These are phyloP conservation scores for Gobio gobio DNA, from an alignment of 2,113 vertebrate genomes.

Conservation along the genomic window DNA sequence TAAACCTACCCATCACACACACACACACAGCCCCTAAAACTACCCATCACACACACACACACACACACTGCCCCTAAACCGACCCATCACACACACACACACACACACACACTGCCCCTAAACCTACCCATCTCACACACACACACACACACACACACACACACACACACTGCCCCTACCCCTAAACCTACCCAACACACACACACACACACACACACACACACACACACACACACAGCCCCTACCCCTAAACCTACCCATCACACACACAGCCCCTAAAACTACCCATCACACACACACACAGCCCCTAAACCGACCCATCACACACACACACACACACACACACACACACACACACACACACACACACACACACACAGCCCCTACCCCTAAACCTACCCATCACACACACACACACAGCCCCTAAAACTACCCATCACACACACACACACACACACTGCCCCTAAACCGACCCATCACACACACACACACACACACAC, in stretches of 20 bases:
- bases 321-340: not conserved
- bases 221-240: not conserved
- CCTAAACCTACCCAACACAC: no score
- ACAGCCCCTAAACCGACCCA: no score
- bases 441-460: not conserved
- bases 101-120: not conserved
- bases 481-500: not conserved
- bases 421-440: no score
- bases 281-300: not conserved
- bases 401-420: not conserved
- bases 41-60: not conserved
- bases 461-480: no score
- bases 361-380: not conserved
- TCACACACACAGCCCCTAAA: no score
- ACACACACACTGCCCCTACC: no score
- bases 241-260: no score
- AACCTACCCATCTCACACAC: no score
- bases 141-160: constrained; percentile 63
- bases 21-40: no score
- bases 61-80: no score
- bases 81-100: not conserved
- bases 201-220: not conserved
- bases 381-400: no score
- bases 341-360: not conserved
- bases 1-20: no score